Percentiles rank a stretch among this genome's conserved stretches.
Conservation (phyloP, 2,113 vertebrate species). For the Mastomys natalensis region DNA sequence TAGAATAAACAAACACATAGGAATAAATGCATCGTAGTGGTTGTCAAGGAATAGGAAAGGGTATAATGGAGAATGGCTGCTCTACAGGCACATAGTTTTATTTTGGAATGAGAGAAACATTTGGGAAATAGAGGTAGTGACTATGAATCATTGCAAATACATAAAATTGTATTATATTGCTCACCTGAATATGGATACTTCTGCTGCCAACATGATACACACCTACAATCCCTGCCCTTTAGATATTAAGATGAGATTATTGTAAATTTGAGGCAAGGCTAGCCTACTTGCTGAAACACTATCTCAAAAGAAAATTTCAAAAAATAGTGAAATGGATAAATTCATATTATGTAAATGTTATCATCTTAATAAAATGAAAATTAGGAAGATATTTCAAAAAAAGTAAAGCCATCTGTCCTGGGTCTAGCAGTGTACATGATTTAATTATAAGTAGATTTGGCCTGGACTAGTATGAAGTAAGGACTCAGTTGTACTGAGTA, state of each 20-base stretch:
- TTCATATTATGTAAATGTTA: neutral
- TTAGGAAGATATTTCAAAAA: neutral
- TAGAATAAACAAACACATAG: neutral
- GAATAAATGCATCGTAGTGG: neutral
- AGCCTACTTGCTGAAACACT: neutral
- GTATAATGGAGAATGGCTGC: neutral
- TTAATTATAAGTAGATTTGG: neutral
- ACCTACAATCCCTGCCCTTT: neutral
- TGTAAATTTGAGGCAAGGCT: neutral
- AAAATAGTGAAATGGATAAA: neutral
- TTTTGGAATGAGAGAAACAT: neutral
- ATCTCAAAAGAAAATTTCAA: neutral
- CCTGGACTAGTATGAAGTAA: neutral
- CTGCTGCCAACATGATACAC: neutral
- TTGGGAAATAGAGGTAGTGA: neutral
- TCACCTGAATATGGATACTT: neutral
- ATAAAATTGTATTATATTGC: neutral
- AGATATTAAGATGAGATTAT: neutral
- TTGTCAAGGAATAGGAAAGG: neutral
- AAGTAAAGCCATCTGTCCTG: neutral
- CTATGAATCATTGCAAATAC: neutral
- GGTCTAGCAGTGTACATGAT: slow-evolving; percentile 15
- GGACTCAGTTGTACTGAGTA: neutral
- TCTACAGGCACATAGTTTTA: neutral
- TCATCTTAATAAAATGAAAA: neutral